Conservation (phyloP, 2,888 invertebrate genomes). For the Coelopa pilipes region DNA sequence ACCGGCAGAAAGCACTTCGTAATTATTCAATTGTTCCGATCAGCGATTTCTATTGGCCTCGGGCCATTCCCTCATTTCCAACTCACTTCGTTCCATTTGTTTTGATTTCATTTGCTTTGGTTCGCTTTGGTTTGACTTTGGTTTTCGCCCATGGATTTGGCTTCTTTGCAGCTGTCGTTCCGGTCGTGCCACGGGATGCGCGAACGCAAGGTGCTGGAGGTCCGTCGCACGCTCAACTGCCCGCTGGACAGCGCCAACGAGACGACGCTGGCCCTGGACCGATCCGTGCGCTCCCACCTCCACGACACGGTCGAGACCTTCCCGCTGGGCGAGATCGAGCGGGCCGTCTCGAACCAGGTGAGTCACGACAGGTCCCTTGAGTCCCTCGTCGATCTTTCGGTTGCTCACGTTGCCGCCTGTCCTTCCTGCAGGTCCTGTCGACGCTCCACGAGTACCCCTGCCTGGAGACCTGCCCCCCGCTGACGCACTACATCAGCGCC, state of each 20-base stretch:
- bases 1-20: background rate
- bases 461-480: slow-evolving; percentile 79
- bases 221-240: slow-evolving; percentile 73
- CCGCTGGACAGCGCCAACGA: slow-evolving; percentile 67
- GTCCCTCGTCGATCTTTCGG: too few relatives aligned
- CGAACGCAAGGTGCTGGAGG: slow-evolving; percentile 78
- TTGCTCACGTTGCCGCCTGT: too few relatives aligned
- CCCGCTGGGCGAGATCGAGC: slow-evolving; percentile 75
- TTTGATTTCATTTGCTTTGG: too few relatives aligned
- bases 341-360: slow-evolving; percentile 74
- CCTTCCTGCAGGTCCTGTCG: slow-evolving; percentile 75
- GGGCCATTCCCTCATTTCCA: background rate
- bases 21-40: background rate
- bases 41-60: background rate
- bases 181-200: slow-evolving; percentile 78
- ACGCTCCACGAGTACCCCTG: slow-evolving; percentile 95
- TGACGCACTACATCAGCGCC: slow-evolving; percentile 83
- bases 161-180: slow-evolving; percentile 75
- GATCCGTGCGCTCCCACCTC: slow-evolving; percentile 74
- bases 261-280: slow-evolving; percentile 68
- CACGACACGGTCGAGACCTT: slow-evolving; percentile 78
- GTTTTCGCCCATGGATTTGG: background rate
- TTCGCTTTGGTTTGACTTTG: too few relatives aligned
- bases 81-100: too few relatives aligned
- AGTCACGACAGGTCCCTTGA: background rate